Evolutionary conservation across 1,140 invertebrate species (phyloP).

Genomic region (Eulimnadia texana): DNA sequence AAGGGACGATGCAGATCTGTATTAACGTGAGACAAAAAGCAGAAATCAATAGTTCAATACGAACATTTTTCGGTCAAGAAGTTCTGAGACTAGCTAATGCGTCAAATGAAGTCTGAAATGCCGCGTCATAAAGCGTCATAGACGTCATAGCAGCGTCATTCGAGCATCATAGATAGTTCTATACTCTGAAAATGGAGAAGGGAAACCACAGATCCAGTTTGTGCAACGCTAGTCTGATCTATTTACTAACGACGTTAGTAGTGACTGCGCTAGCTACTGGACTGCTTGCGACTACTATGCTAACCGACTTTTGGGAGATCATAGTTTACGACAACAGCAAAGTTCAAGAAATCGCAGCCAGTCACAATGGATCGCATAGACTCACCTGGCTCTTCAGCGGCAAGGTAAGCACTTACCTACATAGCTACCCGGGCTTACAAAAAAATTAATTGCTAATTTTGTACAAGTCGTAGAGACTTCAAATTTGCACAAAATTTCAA

Average conservation of each 20-base stretch:
- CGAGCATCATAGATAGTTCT: too few relatives aligned
- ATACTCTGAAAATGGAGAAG: neutral
- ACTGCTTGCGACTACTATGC: slow-evolving; percentile 60
- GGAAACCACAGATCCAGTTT: neutral
- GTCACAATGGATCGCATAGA: slow-evolving; percentile 23
- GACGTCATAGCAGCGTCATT: too few relatives aligned
- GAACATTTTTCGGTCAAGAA: too few relatives aligned
- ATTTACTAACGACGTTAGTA: slow-evolving; percentile 31
- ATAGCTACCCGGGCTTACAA: too few relatives aligned
- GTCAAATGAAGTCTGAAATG: neutral
- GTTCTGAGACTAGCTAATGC: neutral
- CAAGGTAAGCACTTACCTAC: slow-evolving; percentile 20
- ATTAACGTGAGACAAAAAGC: neutral
- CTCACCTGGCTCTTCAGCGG: slow-evolving; percentile 48
- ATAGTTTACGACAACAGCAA: slow-evolving; percentile 47
- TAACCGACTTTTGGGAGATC: slow-evolving; percentile 75
- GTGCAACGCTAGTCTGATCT: slow-evolving; percentile 21
- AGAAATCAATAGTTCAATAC: too few relatives aligned
- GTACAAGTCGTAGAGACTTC: too few relatives aligned
- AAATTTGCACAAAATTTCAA: too few relatives aligned
- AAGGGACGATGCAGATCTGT: neutral
- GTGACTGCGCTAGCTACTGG: slow-evolving; percentile 48
- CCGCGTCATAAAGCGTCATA: too few relatives aligned
- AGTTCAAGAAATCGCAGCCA: slow-evolving; percentile 25
- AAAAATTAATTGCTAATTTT: too few relatives aligned